Evolutionary conservation across 2,113 vertebrate genomes (phyloP).

Genomic region (Daboia siamensis): DNA sequence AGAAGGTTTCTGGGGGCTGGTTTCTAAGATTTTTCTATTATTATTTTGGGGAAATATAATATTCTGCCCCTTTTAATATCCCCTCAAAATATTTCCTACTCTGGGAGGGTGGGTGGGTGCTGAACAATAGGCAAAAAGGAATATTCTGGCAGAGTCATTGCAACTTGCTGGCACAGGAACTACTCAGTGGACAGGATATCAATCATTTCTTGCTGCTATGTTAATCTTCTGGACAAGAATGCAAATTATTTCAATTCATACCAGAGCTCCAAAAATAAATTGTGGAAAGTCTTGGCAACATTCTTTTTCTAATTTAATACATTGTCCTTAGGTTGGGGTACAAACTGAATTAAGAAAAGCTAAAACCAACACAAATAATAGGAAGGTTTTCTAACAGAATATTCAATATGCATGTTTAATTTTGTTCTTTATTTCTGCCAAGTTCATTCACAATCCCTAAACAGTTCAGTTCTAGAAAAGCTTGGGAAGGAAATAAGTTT

Average conservation of each 20-base stretch:
- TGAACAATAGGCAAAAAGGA: neutral
- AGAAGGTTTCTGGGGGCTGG: too few relatives aligned
- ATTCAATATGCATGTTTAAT: neutral
- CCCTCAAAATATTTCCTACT: too few relatives aligned
- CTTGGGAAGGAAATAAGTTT: neutral
- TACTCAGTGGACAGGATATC: neutral
- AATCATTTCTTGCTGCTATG: conserved; percentile 10
- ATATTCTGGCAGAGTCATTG: neutral
- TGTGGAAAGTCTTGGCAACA: neutral
- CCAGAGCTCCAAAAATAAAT: neutral
- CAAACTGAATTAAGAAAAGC: neutral
- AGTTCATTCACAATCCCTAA: neutral
- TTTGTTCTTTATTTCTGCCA: neutral
- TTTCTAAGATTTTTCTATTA: too few relatives aligned
- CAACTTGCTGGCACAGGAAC: neutral
- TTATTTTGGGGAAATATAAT: too few relatives aligned
- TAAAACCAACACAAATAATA: neutral
- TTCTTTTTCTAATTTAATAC: neutral
- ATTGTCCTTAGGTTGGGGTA: neutral
- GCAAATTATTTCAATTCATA: neutral
- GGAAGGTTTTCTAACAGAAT: neutral
- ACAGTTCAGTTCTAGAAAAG: neutral
- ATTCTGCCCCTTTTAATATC: too few relatives aligned
- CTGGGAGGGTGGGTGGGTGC: too few relatives aligned
- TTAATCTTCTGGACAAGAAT: neutral